These are phyloP conservation scores for Epinephelus lanceolatus DNA, from an alignment of 2,113 vertebrate species.

Conservation along the genomic window DNA sequence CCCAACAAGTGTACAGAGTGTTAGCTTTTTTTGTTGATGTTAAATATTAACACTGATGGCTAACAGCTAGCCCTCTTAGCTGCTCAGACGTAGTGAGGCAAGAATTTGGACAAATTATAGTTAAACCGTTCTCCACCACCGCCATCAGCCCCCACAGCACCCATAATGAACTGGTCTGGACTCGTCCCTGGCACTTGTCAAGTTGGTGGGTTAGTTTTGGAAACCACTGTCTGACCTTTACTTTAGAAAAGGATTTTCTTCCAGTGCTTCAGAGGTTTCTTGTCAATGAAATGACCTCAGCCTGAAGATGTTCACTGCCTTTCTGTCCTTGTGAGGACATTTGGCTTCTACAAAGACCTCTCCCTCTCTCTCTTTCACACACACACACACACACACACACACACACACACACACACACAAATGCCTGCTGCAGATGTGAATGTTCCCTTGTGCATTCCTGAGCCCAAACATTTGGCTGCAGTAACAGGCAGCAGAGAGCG, in stretches of 20 bases:
- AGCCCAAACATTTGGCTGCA: slow-evolving; percentile 71
- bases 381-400: neutral
- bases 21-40: too few species aligned
- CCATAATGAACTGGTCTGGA: neutral
- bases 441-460: slow-evolving; percentile 69
- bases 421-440: slow-evolving; percentile 68
- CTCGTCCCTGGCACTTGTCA: slow-evolving; percentile 1
- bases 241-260: slow-evolving; percentile 32
- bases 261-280: neutral
- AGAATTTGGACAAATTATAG: neutral
- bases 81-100: neutral
- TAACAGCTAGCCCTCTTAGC: neutral
- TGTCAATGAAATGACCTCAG: slow-evolving; percentile 51
- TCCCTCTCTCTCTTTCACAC: neutral
- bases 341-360: slow-evolving; percentile 47
- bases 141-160: neutral
- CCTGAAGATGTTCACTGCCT: slow-evolving; percentile 22
- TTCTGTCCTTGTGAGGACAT: slow-evolving; percentile 58
- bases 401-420: slow-evolving; percentile 29
- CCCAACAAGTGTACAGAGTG: too few species aligned
- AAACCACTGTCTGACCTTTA: slow-evolving; percentile 15
- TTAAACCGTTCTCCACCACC: neutral
- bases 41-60: neutral
- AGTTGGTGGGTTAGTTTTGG: slow-evolving; percentile 2
- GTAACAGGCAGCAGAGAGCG: slow-evolving; percentile 47